Evolutionary conservation across 2,113 vertebrate species (phyloP).

Genomic region (Lophura nycthemera): DNA sequence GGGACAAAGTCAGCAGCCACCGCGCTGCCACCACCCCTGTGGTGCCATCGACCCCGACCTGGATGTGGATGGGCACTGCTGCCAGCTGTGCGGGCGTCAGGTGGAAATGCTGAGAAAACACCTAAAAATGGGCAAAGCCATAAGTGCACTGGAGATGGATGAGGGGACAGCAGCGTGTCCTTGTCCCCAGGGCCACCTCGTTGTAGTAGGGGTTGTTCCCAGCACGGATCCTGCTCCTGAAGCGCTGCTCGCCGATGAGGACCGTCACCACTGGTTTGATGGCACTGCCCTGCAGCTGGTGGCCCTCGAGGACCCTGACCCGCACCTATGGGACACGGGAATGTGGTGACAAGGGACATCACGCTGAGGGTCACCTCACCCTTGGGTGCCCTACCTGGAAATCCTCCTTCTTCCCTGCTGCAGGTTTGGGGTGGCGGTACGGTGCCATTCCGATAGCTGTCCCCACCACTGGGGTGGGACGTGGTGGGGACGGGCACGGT

Average conservation of each 20-base stretch:
- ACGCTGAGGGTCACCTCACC: fast-evolving
- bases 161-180: fast-evolving
- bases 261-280: conserved; percentile 33
- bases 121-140: fast-evolving
- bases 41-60: neutral
- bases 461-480: neutral
- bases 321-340: neutral
- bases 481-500: neutral
- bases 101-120: conserved; percentile 44
- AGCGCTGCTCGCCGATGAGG: neutral
- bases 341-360: fast-evolving
- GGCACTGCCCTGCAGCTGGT: conserved; percentile 21
- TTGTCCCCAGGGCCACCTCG: fast-evolving
- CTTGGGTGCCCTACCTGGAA: neutral
- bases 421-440: fast-evolving
- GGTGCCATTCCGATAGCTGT: fast-evolving
- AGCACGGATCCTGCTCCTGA: neutral
- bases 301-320: conserved; percentile 30
- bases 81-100: neutral
- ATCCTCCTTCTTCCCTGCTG: fast-evolving
- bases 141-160: fast-evolving
- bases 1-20: fast-evolving
- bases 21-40: fast-evolving
- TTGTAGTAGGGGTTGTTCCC: conserved; percentile 64
- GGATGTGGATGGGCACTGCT: neutral